Percentiles rank a stretch among this genome's conserved stretches.
Conservation (phyloP, 1,140 invertebrate genomes). For the Musca domestica region DNA sequence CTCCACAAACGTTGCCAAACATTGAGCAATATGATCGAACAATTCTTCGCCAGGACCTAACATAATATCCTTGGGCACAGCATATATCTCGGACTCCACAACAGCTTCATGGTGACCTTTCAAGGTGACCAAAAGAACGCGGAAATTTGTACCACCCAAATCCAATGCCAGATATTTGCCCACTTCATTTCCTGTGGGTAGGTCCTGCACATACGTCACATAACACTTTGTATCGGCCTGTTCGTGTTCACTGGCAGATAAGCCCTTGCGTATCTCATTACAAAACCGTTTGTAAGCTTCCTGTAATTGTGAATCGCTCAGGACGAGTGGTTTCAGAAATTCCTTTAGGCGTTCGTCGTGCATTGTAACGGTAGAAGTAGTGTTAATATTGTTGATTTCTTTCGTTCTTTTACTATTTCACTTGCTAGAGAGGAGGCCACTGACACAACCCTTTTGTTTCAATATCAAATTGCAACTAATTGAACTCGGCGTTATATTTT, state of each 20-base stretch:
- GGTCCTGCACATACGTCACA: conserved; percentile 92
- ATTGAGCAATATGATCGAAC: conserved; percentile 99
- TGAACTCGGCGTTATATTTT: not conserved
- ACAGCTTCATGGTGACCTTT: conserved; percentile 75
- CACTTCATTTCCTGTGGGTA: conserved; percentile 93
- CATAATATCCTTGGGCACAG: conserved; percentile 93
- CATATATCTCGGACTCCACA: conserved; percentile 96
- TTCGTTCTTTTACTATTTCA: not conserved
- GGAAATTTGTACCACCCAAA: conserved; percentile 97
- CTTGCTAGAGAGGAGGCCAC: too few relatives aligned
- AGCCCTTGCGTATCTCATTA: conserved; percentile 76
- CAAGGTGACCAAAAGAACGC: conserved; percentile 90
- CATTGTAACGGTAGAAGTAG: too few relatives aligned
- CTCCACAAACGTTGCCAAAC: conserved; percentile 87
- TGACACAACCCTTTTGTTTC: conserved; percentile 1
- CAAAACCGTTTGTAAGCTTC: conserved; percentile 76
- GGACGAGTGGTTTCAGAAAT: conserved; percentile 65
- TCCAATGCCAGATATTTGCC: conserved; percentile 97
- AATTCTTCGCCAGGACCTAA: conserved; percentile 81
- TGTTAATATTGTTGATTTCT: not conserved
- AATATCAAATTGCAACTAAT: conserved; percentile 5
- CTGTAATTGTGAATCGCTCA: conserved; percentile 76
- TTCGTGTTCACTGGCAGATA: conserved; percentile 74
- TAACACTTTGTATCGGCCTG: conserved; percentile 84
- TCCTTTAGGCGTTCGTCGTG: conserved; percentile 43